Base-by-base conservation (phyloP, 2,888 invertebrate genomes). In the Rhaphigaster nebulosa region DNA sequence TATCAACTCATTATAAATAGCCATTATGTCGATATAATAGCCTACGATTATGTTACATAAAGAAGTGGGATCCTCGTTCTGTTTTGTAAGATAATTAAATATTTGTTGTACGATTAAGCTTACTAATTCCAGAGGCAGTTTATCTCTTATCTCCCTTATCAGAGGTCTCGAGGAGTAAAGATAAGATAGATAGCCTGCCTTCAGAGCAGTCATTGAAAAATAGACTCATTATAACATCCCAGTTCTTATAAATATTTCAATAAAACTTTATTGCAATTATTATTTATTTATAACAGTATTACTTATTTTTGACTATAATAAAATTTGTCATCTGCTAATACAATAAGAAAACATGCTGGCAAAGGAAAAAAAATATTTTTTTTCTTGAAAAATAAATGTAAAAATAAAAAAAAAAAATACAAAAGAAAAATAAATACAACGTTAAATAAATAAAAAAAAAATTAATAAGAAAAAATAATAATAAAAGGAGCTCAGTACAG, bases 91-190 rank as follows among this genome's bases (percentile, higher is more conserved):
- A 80, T 29, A 8, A 80, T 80, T 80, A 80, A 41, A 80, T 41
- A 80, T 80, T 80, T 41, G 38, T 80, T 23, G 6, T 5, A 41
- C 38, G 80, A 45, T 80, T 80, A 41, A 26, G 80, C 1, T 23
- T 41, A 45, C 41, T 45, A 41, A 80, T 41, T 80, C 41, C 41
- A 38, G 4, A 12, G 26, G 41, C 41, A 45, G 80, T 41, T 80
- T 41, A 80, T 80, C 80, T 80, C 41, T 80, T 41, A 80, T 80
- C 80, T 80, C 41, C 26, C 80, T 80, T 80, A 80, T 80, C 80
- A 41, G 41, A 26, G 26, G 26, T 26, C 41, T 80, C 15, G 13
- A 76, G 76, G 38, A 76, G 76, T 38, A 0, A 18, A 13, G 80
- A 80, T 80, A 41, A 80, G 80, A 80, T 41, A 80, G 80, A 13